Percentiles rank a stretch among this genome's conserved stretches.
These are phyloP conservation scores for Corapipo altera DNA, from an alignment of 2,113 vertebrate species.

Conservation along the genomic window DNA sequence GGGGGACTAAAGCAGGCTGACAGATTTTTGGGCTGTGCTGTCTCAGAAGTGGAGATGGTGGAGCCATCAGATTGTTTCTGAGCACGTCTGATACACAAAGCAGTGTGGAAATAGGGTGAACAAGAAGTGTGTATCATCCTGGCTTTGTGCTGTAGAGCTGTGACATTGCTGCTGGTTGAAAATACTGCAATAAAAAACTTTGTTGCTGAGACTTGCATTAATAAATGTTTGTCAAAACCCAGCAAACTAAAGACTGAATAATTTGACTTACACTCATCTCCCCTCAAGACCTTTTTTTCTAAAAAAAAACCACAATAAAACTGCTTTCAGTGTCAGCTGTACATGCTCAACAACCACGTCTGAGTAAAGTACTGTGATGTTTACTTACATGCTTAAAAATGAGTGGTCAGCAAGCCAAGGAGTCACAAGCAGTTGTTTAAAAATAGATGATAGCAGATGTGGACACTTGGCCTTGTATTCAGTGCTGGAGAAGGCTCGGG, in stretches of 20 bases:
- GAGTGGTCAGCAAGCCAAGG: neutral
- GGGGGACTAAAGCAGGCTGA: neutral
- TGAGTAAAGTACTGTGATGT: neutral
- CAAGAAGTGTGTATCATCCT: neutral
- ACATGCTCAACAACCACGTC: neutral
- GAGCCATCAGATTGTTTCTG: neutral
- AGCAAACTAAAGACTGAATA: conserved; percentile 10
- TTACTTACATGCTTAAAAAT: neutral
- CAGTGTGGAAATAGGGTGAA: neutral
- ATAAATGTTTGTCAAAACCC: conserved; percentile 45
- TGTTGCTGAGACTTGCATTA: conserved; percentile 27
- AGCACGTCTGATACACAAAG: neutral
- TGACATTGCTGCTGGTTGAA: conserved; percentile 26
- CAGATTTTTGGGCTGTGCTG: neutral
- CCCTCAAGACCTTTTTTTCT: neutral
- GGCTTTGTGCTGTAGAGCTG: conserved; percentile 16
- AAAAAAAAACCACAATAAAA: neutral
- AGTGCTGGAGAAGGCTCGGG: neutral
- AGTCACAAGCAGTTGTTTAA: neutral
- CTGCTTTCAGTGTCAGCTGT: neutral
- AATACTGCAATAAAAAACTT: conserved; percentile 14
- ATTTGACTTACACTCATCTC: neutral
- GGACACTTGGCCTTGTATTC: neutral
- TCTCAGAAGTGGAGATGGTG: neutral
- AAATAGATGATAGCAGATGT: neutral